Conservation (phyloP, 2,113 vertebrate genomes). For the Marcusenius ussheri region DNA sequence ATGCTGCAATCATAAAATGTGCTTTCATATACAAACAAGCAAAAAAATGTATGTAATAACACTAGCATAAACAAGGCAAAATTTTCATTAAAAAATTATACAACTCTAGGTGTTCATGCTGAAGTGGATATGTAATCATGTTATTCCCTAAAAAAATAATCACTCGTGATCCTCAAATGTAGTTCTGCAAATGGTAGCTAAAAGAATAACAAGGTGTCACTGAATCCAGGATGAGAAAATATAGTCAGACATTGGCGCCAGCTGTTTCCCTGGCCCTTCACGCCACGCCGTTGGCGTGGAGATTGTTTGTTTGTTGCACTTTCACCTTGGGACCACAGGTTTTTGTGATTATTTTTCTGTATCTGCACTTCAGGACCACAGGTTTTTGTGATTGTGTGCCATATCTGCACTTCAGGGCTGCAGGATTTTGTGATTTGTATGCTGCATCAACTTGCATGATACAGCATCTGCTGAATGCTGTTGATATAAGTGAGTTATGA, state of each 20-base stretch:
- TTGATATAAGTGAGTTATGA: background rate
- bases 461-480: background rate
- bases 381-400: background rate
- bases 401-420: background rate
- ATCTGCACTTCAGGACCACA: no score
- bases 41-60: background rate
- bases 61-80: background rate
- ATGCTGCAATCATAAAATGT: background rate
- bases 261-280: no score
- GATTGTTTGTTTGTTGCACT: no score
- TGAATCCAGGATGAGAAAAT: background rate
- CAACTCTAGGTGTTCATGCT: background rate
- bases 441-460: background rate
- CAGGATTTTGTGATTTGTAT: background rate
- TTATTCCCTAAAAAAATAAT: background rate
- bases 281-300: no score
- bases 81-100: background rate
- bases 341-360: no score
- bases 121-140: background rate
- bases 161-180: background rate
- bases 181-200: background rate
- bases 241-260: background rate
- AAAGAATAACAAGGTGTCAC: background rate
- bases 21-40: background rate
- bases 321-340: no score